Conservation (phyloP, 1,140 invertebrate species). For the Phymorhynchus buccinoides region DNA sequence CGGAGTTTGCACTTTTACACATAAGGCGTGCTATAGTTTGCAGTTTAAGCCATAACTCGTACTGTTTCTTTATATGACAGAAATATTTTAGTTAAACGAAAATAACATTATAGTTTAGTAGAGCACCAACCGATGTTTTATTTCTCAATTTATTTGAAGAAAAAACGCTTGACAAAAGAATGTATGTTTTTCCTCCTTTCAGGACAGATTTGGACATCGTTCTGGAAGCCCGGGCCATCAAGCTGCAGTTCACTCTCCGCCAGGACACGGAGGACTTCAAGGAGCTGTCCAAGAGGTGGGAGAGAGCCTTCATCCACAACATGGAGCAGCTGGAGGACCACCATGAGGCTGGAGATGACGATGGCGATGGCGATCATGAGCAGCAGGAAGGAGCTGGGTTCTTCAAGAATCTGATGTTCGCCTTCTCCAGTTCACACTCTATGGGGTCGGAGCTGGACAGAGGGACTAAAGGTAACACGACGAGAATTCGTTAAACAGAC, state of each 20-base stretch:
- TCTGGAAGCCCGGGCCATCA: slow-evolving; percentile 32
- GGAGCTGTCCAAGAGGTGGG: slow-evolving; percentile 41
- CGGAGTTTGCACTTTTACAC: too few species aligned
- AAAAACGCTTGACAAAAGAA: too few species aligned
- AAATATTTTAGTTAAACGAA: too few species aligned
- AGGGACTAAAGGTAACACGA: slow-evolving; percentile 41
- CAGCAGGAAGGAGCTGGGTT: neutral
- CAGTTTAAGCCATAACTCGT: too few species aligned
- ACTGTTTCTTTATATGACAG: too few species aligned
- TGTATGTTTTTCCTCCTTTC: too few species aligned
- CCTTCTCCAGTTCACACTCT: slow-evolving; percentile 39
- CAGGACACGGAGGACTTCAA: slow-evolving; percentile 30
- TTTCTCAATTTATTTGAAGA: too few species aligned
- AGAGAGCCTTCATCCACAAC: slow-evolving; percentile 27
- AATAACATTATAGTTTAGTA: too few species aligned
- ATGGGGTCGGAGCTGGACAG: slow-evolving; percentile 40
- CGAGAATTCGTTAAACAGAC: too few species aligned
- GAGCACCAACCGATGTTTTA: too few species aligned
- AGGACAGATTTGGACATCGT: slow-evolving; percentile 8
- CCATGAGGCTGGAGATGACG: neutral
- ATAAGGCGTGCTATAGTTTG: too few species aligned
- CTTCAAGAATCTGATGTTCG: slow-evolving; percentile 4
- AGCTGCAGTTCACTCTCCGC: slow-evolving; percentile 42
- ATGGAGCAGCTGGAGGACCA: slow-evolving; percentile 31
- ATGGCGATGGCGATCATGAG: neutral